Evolutionary conservation across 2,113 vertebrate genomes (phyloP).

Genomic region (Furnarius figulus): DNA sequence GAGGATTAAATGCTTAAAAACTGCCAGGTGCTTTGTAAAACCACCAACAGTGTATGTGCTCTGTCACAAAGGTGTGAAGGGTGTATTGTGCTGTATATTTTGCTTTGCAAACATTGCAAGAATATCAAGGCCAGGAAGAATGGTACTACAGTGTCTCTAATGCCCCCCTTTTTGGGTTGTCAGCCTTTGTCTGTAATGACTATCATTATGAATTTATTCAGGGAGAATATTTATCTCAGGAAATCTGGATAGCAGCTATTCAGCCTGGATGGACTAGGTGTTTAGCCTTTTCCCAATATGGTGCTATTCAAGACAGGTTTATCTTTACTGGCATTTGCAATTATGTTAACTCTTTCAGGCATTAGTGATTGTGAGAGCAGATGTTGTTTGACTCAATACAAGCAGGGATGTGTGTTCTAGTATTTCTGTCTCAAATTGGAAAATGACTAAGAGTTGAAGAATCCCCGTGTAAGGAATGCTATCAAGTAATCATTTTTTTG

Average conservation of each 20-base stretch:
- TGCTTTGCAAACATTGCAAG: neutral
- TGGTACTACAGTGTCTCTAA: neutral
- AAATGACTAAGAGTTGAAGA: slow-evolving; percentile 22
- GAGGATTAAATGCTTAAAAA: neutral
- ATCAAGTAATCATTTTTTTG: neutral
- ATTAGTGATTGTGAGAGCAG: neutral
- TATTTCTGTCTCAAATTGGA: neutral
- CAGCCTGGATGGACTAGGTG: neutral
- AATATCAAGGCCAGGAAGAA: neutral
- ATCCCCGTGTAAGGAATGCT: neutral
- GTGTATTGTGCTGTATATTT: neutral
- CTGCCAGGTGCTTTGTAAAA: neutral
- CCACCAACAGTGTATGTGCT: neutral
- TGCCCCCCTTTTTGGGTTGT: neutral
- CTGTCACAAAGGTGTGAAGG: neutral
- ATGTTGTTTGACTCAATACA: slow-evolving; percentile 28
- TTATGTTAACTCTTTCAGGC: neutral
- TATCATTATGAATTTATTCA: neutral
- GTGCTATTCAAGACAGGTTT: neutral
- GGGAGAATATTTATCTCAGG: neutral
- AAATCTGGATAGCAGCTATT: neutral
- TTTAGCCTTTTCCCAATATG: neutral
- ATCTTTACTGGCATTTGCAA: neutral
- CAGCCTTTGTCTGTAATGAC: neutral
- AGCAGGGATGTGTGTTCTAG: neutral